phyloP scores from a whole-genome alignment of 2,888 invertebrate genomes.

The Eupithecia subfuscata region DNA sequence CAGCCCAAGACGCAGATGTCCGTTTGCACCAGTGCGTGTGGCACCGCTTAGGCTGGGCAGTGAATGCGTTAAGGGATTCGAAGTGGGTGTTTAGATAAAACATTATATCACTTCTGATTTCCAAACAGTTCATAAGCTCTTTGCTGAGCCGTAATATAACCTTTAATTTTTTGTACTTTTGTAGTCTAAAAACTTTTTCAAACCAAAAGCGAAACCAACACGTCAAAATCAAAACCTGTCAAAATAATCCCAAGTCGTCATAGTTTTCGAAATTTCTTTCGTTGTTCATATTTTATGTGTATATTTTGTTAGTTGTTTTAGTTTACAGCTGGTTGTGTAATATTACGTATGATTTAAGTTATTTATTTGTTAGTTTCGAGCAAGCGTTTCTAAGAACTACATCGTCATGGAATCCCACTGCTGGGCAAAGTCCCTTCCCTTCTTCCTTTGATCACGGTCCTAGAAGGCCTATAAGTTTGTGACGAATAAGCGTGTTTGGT shows the following conservation, averaged over 20 bases:
- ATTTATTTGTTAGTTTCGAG: constrained; percentile 9
- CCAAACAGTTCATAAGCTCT: neutral
- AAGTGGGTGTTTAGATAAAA: too few relatives aligned
- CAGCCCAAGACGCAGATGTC: too few relatives aligned
- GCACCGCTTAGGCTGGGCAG: too few relatives aligned
- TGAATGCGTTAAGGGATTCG: too few relatives aligned
- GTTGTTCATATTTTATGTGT: constrained; percentile 43
- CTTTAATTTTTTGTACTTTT: neutral
- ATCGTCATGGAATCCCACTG: neutral
- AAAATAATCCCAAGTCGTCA: constrained; percentile 36
- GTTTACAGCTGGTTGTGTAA: constrained; percentile 40
- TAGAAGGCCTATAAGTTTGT: too few relatives aligned
- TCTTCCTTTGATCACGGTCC: neutral
- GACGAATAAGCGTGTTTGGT: neutral
- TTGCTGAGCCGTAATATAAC: neutral
- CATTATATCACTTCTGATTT: neutral
- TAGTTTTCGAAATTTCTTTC: constrained; percentile 41
- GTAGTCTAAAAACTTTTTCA: constrained; percentile 1
- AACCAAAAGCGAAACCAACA: neutral
- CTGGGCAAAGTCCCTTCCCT: neutral
- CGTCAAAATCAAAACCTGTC: constrained; percentile 36
- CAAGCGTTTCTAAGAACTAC: neutral
- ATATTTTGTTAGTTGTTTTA: constrained; percentile 32
- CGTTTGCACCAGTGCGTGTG: too few relatives aligned
- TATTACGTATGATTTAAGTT: neutral